These are phyloP conservation scores for Callithrix jacchus DNA, from an alignment of 2,113 vertebrate genomes.

Conservation along the genomic window DNA sequence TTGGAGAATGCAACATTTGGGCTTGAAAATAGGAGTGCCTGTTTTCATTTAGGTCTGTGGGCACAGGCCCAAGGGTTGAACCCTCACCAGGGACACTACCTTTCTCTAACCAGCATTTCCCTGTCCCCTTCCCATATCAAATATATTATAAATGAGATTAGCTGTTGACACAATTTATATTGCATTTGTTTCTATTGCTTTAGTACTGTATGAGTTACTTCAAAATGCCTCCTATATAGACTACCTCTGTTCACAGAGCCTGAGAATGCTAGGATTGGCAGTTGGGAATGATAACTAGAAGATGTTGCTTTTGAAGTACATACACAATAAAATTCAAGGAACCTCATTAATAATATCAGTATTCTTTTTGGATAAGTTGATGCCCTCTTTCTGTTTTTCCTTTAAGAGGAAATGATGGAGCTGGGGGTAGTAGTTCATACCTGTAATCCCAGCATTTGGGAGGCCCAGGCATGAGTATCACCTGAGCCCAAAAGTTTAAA, in stretches of 20 bases:
- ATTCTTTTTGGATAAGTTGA: neutral
- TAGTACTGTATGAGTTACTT: neutral
- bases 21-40: no score
- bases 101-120: no score
- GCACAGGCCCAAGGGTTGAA: no score
- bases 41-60: no score
- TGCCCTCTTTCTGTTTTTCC: neutral
- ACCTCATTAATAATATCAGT: neutral
- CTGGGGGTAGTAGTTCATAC: no score
- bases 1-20: no score
- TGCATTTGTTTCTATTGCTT: neutral
- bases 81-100: no score
- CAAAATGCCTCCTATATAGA: neutral
- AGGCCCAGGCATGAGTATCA: no score
- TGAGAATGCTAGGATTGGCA: neutral
- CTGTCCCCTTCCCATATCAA: no score
- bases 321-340: neutral
- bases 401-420: neutral
- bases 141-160: conserved; percentile 51
- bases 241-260: neutral
- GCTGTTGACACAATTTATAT: neutral
- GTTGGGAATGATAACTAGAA: neutral
- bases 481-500: no score
- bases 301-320: neutral
- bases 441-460: no score